Base-by-base conservation (phyloP, 1,140 invertebrate species). In the Lerema accius region DNA sequence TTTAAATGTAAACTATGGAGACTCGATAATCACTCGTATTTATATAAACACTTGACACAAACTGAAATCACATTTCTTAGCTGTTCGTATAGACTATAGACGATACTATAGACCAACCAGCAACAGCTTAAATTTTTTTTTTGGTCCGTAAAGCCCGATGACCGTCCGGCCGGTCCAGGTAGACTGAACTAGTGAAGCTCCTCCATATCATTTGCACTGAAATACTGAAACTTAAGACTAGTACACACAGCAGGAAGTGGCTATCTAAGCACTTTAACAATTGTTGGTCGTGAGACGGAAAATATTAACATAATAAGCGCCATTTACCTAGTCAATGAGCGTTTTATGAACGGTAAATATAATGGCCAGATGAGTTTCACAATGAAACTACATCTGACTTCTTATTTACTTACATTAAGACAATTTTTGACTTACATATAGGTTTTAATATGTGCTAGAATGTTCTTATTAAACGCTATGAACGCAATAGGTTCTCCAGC, bases 201-300 rank as follows among this genome's bases (percentile, higher is more conserved):
- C 63, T 66, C 42, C 65, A n/a, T n/a, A n/a, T n/a, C n/a, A 17
- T 68, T 64, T 65, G 71, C 68, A 61, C 74, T 77, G 74, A 77
- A 77, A 80, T 77, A 59, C 81, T 84, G 81, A 84, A 81, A 81
- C 65, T 50, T 77, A 82, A 77, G 72, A 68, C 63, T 69, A 63
- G 81, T 50, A 19, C 67, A 78, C 78, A 77, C 65, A 9, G 45
- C 32, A 69, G 61, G 60, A 64, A 49, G 48, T 49, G 11, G 19
- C 40, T 17, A 56, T 16, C 37, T 43, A 56, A 43, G 53, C 51
- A 55, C 51, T 55, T 55, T 26, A 55, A 55, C 51, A 55, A 55
- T 55, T 55, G 51, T 43, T 55, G 19, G 51, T 26, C 51, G 39
- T 55, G 51, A 55, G 51, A 55, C 51, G 51, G 51, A 42, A 42